Evolutionary conservation across 1,140 invertebrate species (phyloP).

Genomic region (Fopius arisanus): DNA sequence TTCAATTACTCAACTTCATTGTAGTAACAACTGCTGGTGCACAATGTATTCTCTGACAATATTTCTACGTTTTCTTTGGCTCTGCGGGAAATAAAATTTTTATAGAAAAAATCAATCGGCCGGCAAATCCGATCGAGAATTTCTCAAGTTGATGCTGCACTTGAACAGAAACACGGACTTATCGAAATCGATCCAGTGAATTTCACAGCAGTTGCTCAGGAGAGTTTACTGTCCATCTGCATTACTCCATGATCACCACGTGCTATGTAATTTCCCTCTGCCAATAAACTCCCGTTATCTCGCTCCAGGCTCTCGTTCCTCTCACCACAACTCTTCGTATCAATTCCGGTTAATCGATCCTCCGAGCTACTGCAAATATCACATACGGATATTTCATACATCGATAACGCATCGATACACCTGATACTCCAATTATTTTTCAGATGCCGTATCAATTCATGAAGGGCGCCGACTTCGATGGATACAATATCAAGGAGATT

Average conservation of each 20-base stretch:
- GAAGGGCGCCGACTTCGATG: not conserved
- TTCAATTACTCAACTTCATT: not conserved
- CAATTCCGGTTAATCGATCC: not conserved
- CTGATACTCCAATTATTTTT: not conserved
- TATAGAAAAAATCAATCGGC: not conserved
- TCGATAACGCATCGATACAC: not conserved
- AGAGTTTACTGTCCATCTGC: not conserved
- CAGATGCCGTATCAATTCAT: not conserved
- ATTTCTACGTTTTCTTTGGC: not conserved
- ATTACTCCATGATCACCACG: not conserved
- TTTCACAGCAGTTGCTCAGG: not conserved
- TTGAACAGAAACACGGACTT: not conserved
- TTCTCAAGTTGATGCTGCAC: not conserved
- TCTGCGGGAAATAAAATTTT: not conserved
- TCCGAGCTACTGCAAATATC: not conserved
- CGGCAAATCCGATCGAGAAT: not conserved
- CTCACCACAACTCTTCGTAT: not conserved
- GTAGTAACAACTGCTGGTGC: not conserved
- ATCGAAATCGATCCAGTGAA: not conserved
- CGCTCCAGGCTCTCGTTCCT: not conserved
- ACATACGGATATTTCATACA: not conserved
- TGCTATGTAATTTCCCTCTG: conserved; percentile 19
- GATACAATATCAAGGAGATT: conserved; percentile 15
- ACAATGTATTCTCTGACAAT: not conserved
- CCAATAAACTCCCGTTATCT: conserved; percentile 10